Percentiles rank a stretch among this genome's conserved stretches.
These are phyloP conservation scores for Molorchus minor DNA, from an alignment of 2,888 invertebrate genomes.

Conservation along the genomic window DNA sequence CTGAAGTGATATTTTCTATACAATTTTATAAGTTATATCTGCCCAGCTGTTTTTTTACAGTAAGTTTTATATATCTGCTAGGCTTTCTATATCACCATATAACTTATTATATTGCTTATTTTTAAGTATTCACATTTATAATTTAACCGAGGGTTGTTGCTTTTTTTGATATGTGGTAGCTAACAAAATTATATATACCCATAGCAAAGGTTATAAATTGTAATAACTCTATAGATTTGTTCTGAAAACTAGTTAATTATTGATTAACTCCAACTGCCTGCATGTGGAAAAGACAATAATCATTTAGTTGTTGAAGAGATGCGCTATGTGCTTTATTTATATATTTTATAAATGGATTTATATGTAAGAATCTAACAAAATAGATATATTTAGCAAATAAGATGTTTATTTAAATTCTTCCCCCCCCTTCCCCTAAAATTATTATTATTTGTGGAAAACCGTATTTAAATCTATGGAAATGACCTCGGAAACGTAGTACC, in stretches of 20 bases:
- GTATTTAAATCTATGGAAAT: too few species aligned
- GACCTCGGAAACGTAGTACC: too few species aligned
- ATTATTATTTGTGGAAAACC: too few species aligned
- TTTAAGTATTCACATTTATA: slow-evolving; percentile 42
- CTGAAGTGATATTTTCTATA: slow-evolving; percentile 35
- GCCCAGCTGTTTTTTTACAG: slow-evolving; percentile 44
- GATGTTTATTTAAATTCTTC: neutral
- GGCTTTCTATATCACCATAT: slow-evolving; percentile 33
- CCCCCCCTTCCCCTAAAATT: neutral
- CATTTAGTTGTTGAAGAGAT: slow-evolving; percentile 28
- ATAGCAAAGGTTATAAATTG: slow-evolving; percentile 8
- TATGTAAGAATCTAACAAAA: slow-evolving; percentile 29
- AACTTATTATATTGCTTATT: slow-evolving; percentile 39
- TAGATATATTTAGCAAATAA: slow-evolving; percentile 22
- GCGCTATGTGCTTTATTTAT: slow-evolving; percentile 37
- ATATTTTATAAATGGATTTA: slow-evolving; percentile 36
- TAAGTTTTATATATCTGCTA: slow-evolving; percentile 34
- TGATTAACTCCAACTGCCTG: slow-evolving; percentile 31
- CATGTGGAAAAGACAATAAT: slow-evolving; percentile 45
- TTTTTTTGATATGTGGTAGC: slow-evolving; percentile 43
- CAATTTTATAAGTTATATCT: slow-evolving; percentile 35
- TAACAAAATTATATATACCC: slow-evolving; percentile 30
- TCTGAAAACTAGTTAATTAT: slow-evolving; percentile 19
- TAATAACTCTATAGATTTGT: slow-evolving; percentile 13
- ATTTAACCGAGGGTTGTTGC: slow-evolving; percentile 45